phyloP scores from a whole-genome alignment of 2,113 vertebrate species.

The Alethe castanea region DNA sequence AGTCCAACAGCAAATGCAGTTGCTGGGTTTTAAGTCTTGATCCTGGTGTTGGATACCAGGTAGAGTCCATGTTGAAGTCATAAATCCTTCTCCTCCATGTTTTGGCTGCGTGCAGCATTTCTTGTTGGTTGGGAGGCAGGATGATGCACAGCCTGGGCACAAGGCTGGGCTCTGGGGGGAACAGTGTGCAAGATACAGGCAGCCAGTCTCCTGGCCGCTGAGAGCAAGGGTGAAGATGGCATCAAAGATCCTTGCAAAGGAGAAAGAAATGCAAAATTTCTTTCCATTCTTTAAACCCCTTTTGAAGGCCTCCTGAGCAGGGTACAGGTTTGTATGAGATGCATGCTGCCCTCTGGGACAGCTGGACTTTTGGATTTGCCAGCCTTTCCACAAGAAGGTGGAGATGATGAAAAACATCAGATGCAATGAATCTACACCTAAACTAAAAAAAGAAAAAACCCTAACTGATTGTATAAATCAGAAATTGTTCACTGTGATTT shows the following conservation, averaged over 20 bases:
- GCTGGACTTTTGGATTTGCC: not conserved
- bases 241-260: not conserved
- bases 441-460: not conserved
- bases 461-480: not conserved
- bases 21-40: not conserved
- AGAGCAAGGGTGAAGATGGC: not conserved
- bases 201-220: not conserved
- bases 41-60: not conserved
- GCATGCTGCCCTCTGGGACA: not conserved
- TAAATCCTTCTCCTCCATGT: not conserved
- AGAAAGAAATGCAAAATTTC: not conserved
- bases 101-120: accelerated
- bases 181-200: not conserved
- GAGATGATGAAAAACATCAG: not conserved
- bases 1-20: not conserved
- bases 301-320: not conserved
- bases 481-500: not conserved
- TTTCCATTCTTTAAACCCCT: not conserved
- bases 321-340: not conserved
- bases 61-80: not conserved
- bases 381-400: not conserved
- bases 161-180: not conserved
- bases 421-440: not conserved
- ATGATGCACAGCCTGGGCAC: accelerated
- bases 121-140: not conserved